Evolutionary conservation across 92 coral and sea anemone genomes (phyloP).

Genomic region (Palythoa caribaeorum): DNA sequence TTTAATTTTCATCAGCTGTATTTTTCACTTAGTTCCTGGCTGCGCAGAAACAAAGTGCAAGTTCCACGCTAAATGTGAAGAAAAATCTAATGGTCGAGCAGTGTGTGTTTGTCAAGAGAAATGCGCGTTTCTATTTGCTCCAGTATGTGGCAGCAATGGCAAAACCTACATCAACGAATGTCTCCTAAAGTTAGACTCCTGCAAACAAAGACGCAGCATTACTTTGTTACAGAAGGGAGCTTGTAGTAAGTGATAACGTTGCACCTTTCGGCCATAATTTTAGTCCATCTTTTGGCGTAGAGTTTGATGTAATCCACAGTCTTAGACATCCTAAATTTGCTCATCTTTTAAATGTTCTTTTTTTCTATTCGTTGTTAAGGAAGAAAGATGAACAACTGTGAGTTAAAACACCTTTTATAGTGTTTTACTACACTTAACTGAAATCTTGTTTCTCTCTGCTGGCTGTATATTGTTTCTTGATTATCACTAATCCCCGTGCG

Average conservation of each 20-base stretch:
- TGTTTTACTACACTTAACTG: too few relatives aligned
- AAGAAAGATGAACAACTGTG: too few relatives aligned
- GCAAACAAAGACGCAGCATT: conserved; percentile 80
- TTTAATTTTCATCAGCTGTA: background rate
- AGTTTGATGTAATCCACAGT: background rate
- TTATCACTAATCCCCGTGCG: too few relatives aligned
- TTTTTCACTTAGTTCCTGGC: conserved; percentile 63
- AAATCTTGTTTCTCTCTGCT: too few relatives aligned
- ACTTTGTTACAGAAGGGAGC: conserved; percentile 82
- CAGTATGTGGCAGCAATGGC: conserved; percentile 96
- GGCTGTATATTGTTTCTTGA: too few relatives aligned
- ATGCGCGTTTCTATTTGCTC: conserved; percentile 77
- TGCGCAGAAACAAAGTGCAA: conserved; percentile 82
- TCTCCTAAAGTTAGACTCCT: conserved; percentile 83
- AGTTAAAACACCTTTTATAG: too few relatives aligned
- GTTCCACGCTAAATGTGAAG: conserved; percentile 85
- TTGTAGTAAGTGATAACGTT: conserved; percentile 76
- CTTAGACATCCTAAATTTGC: too few relatives aligned
- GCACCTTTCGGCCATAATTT: background rate
- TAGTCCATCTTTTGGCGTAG: background rate
- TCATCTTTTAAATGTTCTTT: too few relatives aligned
- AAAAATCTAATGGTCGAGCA: conserved; percentile 81
- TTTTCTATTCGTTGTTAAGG: too few relatives aligned
- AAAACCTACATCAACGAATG: conserved; percentile 95
- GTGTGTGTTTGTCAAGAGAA: conserved; percentile 81